These are phyloP conservation scores for Mycetomoellerius zeteki DNA, from an alignment of 1,140 invertebrate species.

Conservation along the genomic window DNA sequence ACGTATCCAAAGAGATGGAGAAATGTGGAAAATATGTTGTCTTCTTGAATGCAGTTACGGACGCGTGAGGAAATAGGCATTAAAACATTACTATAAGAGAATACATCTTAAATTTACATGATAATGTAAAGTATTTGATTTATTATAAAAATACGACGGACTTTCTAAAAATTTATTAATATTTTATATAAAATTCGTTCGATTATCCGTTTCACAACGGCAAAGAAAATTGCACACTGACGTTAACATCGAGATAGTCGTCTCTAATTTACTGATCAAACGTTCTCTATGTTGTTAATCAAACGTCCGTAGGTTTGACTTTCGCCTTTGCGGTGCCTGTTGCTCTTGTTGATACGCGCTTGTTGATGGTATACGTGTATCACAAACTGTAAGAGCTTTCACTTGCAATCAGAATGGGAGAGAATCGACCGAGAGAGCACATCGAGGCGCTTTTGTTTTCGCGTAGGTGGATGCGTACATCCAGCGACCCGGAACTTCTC, in stretches of 20 bases:
- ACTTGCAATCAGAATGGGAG: conserved; percentile 31
- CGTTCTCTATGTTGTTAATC: conserved; percentile 14
- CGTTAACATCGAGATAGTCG: not conserved
- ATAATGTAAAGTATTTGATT: not conserved
- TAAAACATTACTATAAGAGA: conserved; percentile 4
- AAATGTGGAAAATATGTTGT: conserved; percentile 58
- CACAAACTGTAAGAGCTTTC: conserved; percentile 31
- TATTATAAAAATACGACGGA: not conserved
- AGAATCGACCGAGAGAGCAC: not conserved
- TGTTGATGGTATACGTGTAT: conserved; percentile 22
- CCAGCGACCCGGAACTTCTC: conserved; percentile 61
- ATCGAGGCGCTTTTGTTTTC: conserved; percentile 53
- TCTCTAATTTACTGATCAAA: conserved; percentile 21
- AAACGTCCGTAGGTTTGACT: not conserved
- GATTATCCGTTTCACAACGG: not conserved
- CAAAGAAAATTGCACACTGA: not conserved
- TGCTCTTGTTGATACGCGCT: conserved; percentile 27
- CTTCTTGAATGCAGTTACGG: conserved; percentile 11
- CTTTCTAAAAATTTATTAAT: not conserved
- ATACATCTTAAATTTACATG: not conserved
- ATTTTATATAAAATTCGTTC: not conserved
- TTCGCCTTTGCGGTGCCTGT: not conserved
- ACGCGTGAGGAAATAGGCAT: not conserved
- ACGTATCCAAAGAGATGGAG: conserved; percentile 59
- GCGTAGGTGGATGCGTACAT: conserved; percentile 61